Conservation (phyloP, 2,113 vertebrate species). For the Triplophysa rosa region DNA sequence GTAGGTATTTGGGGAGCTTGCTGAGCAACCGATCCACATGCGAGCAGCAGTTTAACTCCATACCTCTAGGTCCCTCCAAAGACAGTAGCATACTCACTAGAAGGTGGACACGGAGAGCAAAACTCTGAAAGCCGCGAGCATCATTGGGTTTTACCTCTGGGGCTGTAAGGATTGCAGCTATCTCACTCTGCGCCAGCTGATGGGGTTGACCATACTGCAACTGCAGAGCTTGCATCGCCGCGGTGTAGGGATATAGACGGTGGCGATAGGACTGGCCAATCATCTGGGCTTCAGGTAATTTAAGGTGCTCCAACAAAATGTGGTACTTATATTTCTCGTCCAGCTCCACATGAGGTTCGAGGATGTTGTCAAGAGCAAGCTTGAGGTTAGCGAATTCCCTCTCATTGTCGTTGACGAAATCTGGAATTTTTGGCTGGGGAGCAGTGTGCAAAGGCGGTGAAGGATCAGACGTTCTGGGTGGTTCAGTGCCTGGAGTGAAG, state of each 20-base stretch:
- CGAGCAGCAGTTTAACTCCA: slow-evolving; percentile 10
- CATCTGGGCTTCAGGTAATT: not conserved
- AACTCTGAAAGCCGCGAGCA: not conserved
- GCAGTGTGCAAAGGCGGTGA: not conserved
- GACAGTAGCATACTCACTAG: not conserved
- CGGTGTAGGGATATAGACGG: not conserved
- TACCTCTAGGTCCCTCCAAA: not conserved
- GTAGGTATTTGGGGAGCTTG: not conserved
- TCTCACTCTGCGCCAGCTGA: not conserved
- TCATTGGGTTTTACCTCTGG: not conserved
- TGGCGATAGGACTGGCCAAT: not conserved
- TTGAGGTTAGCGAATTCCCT: not conserved
- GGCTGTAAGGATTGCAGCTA: not conserved
- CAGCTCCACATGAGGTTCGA: too few species aligned
- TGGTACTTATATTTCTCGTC: not conserved
- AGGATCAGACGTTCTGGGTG: not conserved
- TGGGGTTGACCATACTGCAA: not conserved
- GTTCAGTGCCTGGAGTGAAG: not conserved
- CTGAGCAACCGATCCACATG: not conserved
- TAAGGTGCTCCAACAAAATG: not conserved
- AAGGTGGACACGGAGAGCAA: not conserved
- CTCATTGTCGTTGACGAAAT: not conserved
- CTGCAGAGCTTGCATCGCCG: slow-evolving; percentile 3
- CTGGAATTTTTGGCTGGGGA: not conserved
- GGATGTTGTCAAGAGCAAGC: not conserved